Evolutionary conservation across 37 sponge, comb jelly and placozoan genomes (phyloP).

Genomic region (Ephydatia muelleri): DNA sequence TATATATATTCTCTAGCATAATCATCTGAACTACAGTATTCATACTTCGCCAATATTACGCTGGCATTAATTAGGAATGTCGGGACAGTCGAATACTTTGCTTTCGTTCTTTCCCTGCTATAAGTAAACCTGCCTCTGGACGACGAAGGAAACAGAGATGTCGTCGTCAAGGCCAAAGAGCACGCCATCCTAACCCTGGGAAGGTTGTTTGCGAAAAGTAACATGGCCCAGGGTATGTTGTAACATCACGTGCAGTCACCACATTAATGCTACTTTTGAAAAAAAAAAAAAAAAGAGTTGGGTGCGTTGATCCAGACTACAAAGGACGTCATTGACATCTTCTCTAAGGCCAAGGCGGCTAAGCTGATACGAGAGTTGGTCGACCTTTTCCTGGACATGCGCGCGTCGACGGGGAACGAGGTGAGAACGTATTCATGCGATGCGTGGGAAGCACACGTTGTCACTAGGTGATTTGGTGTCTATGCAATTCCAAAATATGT

Average conservation of each 20-base stretch:
- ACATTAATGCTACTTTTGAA: neutral
- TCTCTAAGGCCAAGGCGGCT: conserved; percentile 97
- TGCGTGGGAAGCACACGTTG: neutral
- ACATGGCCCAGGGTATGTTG: conserved; percentile 55
- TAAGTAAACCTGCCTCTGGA: neutral
- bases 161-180: conserved; percentile 70
- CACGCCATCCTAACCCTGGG: conserved; percentile 70
- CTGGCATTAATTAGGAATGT: neutral
- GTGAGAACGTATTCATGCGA: conserved; percentile 22
- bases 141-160: conserved; percentile 35
- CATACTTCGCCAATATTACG: neutral
- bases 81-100: neutral
- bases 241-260: neutral
- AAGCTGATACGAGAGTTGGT: conserved; percentile 92
- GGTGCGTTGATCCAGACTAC: conserved; percentile 69
- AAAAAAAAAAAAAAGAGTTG: conserved; percentile 56
- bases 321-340: conserved; percentile 58
- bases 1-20: neutral
- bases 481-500: neutral
- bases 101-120: too few species aligned
- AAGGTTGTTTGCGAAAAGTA: conserved; percentile 48
- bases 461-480: neutral
- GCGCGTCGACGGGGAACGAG: conserved; percentile 64
- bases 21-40: neutral
- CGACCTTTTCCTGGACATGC: conserved; percentile 86